A percentile compares a stretch with the other conserved stretches of the same genome.
These are phyloP conservation scores for Suillia variegata DNA, from an alignment of 2,888 invertebrate genomes.

Conservation along the genomic window DNA sequence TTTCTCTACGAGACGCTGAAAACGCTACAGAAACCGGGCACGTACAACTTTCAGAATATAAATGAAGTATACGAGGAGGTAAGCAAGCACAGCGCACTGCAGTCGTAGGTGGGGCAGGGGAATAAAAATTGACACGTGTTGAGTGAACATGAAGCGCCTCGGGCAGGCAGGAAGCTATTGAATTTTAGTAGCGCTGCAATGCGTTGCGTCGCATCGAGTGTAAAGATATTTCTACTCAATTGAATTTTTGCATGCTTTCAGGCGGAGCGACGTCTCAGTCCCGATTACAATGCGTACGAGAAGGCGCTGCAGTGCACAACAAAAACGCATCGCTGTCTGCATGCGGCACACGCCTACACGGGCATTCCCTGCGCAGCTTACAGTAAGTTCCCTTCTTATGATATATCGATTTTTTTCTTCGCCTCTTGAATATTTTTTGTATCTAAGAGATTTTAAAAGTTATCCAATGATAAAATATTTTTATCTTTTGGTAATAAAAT, in stretches of 20 bases:
- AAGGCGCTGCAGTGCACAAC: conserved; percentile 84
- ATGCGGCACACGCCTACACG: conserved; percentile 90
- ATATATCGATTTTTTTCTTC: no score
- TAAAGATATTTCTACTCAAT: not conserved
- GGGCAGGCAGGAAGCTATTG: not conserved
- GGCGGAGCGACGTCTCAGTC: conserved; percentile 62
- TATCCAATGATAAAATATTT: no score
- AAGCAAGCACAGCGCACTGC: conserved; percentile 38
- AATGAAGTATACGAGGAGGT: conserved; percentile 71
- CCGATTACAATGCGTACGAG: conserved; percentile 64
- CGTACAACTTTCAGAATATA: conserved; percentile 68
- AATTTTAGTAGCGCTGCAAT: not conserved
- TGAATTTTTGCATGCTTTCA: conserved; percentile 35
- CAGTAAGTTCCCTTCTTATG: conserved; percentile 75
- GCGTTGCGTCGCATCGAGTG: not conserved
- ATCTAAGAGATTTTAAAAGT: no score
- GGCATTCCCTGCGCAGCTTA: conserved; percentile 83
- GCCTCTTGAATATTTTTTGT: no score
- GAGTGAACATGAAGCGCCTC: no score
- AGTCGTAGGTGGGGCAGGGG: not conserved
- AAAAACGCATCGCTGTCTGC: conserved; percentile 87
- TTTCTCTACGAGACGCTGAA: conserved; percentile 87
- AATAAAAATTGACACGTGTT: not conserved
- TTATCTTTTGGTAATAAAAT: no score
- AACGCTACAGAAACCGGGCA: conserved; percentile 74